A percentile compares a stretch with the other conserved stretches of the same genome.
phyloP scores from a whole-genome alignment of 1,140 invertebrate species.

The Zaprionus davidi region DNA sequence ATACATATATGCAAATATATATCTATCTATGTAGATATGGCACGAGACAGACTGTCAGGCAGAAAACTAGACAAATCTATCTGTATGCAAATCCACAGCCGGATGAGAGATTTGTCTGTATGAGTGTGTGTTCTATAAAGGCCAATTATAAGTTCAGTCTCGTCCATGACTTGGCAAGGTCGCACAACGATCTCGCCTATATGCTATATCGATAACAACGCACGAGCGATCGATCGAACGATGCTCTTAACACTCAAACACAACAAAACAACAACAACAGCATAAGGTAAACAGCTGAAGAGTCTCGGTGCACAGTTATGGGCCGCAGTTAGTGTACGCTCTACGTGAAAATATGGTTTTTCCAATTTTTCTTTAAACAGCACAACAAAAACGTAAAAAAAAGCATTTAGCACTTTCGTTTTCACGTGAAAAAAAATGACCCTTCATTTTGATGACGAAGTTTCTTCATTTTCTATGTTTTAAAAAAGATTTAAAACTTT shows the following conservation, averaged over 20 bases:
- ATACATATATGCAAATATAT: background rate
- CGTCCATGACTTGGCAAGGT: conserved; percentile 10
- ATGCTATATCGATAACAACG: conserved; percentile 9
- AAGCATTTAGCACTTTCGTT: background rate
- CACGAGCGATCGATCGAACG: background rate
- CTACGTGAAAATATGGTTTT: background rate
- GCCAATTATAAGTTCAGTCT: conserved; percentile 9
- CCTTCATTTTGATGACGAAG: background rate
- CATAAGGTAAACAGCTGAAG: conserved; percentile 26
- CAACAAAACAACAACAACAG: background rate
- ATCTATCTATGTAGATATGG: background rate
- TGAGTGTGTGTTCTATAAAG: conserved; percentile 2
- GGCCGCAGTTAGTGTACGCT: background rate
- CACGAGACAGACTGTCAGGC: background rate
- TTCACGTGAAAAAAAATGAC: background rate
- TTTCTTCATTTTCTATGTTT: background rate
- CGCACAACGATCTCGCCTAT: background rate
- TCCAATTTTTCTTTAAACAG: background rate
- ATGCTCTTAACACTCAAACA: conserved; percentile 11
- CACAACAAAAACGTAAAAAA: background rate
- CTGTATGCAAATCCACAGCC: conserved; percentile 17
- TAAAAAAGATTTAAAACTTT: no score
- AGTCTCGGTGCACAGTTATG: conserved; percentile 7
- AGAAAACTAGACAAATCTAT: background rate
- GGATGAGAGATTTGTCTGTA: background rate